These are phyloP conservation scores for Pogonocichla stellata DNA, from an alignment of 2,113 vertebrate species.

Conservation along the genomic window DNA sequence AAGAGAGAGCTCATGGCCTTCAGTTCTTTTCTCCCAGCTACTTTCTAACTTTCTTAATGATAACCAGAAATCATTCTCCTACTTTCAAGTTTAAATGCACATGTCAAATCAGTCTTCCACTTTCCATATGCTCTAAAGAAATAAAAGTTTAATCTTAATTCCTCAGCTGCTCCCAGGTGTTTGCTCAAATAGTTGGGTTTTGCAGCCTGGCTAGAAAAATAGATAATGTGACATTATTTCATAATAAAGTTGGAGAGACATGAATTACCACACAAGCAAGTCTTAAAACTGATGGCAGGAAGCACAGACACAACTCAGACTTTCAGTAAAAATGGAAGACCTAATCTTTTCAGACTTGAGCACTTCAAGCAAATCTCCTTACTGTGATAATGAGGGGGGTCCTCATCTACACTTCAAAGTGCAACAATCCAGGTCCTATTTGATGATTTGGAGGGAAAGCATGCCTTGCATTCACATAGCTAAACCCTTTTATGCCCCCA, in stretches of 20 bases:
- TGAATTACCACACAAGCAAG: not conserved
- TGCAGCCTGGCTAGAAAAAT: constrained; percentile 9
- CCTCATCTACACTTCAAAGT: not conserved
- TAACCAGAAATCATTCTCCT: not conserved
- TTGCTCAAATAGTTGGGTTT: not conserved
- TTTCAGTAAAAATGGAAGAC: not conserved
- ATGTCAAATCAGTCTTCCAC: not conserved
- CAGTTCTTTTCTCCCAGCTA: not conserved
- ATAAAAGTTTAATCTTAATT: constrained; percentile 21
- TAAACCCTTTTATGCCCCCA: not conserved
- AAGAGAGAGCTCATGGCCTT: not conserved
- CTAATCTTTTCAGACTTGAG: not conserved
- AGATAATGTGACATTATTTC: constrained; percentile 5
- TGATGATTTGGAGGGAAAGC: not conserved
- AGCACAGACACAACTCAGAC: not conserved
- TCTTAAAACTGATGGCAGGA: not conserved
- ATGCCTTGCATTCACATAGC: not conserved
- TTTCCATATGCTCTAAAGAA: not conserved
- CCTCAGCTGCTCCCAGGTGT: not conserved
- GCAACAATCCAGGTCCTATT: not conserved
- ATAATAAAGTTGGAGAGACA: not conserved
- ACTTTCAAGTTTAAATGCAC: not conserved
- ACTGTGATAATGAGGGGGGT: not conserved
- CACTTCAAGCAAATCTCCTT: not conserved
- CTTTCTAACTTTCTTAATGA: not conserved